Evolutionary conservation across 2,888 invertebrate genomes (phyloP).

Genomic region (Caenorhabditis drosophilae): DNA sequence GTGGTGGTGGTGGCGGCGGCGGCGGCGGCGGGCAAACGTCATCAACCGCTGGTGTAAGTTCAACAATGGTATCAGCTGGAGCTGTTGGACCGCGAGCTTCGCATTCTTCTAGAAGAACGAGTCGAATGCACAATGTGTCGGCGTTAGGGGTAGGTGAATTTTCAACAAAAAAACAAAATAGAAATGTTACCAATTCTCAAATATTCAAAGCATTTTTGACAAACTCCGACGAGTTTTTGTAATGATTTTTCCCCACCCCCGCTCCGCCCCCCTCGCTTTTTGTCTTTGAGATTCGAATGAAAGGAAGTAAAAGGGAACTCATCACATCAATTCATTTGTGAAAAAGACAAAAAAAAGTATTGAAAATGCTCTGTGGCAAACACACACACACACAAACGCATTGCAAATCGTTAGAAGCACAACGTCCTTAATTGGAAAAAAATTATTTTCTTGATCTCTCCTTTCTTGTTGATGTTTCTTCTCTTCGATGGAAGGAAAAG

Average conservation of each 20-base stretch:
- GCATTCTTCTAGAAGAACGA: constrained; percentile 44
- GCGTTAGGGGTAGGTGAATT: constrained; percentile 26
- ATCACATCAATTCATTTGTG: background rate
- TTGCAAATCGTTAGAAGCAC: no score
- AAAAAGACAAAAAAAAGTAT: background rate
- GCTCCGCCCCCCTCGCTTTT: background rate
- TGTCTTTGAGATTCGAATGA: background rate
- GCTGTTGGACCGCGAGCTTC: constrained; percentile 25
- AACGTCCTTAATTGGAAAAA: no score
- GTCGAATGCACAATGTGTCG: constrained; percentile 62
- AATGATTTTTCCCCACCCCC: background rate
- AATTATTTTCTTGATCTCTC: no score
- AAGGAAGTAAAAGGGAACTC: background rate
- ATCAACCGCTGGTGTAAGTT: background rate
- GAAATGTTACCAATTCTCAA: background rate
- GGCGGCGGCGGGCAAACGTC: background rate
- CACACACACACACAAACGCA: no score
- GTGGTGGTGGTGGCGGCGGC: constrained; percentile 16
- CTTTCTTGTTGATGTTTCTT: no score
- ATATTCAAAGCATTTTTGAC: no score
- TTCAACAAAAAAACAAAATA: background rate
- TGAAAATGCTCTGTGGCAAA: no score
- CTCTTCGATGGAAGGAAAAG: no score
- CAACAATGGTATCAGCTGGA: constrained; percentile 10
- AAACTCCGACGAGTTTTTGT: background rate